Evolutionary conservation across 2,113 vertebrate species (phyloP).

Genomic region (Cygnus buccinator): DNA sequence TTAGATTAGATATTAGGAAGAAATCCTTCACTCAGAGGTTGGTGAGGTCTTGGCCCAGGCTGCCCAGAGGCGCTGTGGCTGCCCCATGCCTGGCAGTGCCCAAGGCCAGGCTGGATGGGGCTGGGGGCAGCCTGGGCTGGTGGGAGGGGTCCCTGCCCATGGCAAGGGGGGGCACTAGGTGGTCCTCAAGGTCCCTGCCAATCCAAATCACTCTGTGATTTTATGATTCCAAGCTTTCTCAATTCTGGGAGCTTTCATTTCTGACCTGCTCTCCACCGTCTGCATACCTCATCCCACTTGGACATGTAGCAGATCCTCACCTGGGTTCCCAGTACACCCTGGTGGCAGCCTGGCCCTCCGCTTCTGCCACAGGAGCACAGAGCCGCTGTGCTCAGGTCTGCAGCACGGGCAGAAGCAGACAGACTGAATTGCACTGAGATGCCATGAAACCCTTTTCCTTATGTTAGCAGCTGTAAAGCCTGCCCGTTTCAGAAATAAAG

Average conservation of each 20-base stretch:
- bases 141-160: not conserved
- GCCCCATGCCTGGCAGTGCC: not conserved
- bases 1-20: not conserved
- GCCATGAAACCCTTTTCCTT: not conserved
- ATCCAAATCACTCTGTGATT: not conserved
- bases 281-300: not conserved
- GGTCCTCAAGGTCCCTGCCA: not conserved
- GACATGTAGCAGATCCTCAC: not conserved
- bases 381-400: not conserved
- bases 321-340: not conserved
- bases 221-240: not conserved
- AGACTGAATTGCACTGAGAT: not conserved
- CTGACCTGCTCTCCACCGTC: not conserved
- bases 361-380: fast-evolving
- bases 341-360: not conserved
- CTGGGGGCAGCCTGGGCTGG: not conserved
- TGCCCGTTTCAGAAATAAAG: not conserved
- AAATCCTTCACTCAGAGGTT: not conserved
- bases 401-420: not conserved
- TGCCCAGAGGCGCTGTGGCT: not conserved
- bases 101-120: not conserved
- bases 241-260: not conserved
- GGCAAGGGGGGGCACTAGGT: not conserved
- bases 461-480: not conserved
- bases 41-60: not conserved